Evolutionary conservation across 2,113 vertebrate genomes (phyloP).

Genomic region (Cebus imitator): DNA sequence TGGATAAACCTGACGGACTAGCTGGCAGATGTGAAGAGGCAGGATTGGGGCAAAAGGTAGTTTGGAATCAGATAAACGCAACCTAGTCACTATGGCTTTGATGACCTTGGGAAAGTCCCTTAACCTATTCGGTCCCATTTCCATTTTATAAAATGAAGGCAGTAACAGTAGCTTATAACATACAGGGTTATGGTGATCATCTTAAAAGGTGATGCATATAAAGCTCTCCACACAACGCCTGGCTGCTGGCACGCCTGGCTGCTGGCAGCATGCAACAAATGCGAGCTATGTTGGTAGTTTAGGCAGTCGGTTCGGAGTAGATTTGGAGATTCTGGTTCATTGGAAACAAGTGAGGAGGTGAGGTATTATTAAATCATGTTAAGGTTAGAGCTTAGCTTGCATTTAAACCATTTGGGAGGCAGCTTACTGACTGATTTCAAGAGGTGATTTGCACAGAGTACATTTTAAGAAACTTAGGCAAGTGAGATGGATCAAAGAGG

Average conservation of each 20-base stretch:
- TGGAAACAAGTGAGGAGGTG: neutral
- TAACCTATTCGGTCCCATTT: neutral
- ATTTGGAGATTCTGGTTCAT: neutral
- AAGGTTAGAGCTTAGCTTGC: neutral
- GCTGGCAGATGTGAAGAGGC: neutral
- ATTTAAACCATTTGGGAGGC: neutral
- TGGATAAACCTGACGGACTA: neutral
- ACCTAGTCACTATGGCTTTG: neutral
- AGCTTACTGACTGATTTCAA: neutral
- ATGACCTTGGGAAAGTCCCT: neutral
- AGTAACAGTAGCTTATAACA: neutral
- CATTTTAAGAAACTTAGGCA: conserved; percentile 14
- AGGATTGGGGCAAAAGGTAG: neutral
- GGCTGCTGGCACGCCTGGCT: neutral
- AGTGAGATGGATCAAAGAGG: neutral
- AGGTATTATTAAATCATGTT: neutral
- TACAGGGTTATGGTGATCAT: neutral
- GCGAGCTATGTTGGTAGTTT: neutral
- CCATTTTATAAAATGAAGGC: neutral
- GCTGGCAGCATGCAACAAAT: neutral
- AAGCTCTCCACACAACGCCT: neutral
- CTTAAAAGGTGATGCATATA: neutral
- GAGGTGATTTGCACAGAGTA: neutral
- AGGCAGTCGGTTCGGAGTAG: neutral
- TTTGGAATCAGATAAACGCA: neutral